Evolutionary conservation across 35 echinoderm and acorn worm genomes (phyloP), one percentile per base, ranked within the genome.

Genomic region (Stichopus chloronotus): DNA sequence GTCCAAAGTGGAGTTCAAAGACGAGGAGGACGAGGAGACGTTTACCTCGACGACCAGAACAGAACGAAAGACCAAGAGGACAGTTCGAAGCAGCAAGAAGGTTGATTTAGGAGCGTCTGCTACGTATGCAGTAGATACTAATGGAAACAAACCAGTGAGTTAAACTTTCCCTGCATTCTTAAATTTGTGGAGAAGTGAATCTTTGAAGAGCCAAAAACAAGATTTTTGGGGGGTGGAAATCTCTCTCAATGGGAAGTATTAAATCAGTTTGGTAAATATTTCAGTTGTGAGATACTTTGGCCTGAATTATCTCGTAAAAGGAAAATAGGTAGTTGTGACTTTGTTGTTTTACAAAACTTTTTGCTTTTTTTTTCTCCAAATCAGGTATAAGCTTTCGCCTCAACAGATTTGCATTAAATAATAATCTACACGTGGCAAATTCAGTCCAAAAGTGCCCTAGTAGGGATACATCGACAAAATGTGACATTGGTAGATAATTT

Each of bases 91-190:
- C 23, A 81, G 93, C 54, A 98, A 98, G 78, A 94, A 93, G 79
- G 57, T 98, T 20, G 97, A 98, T 77, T 23, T 98, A 58, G 97
- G 97, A 22, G 95, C 97, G 9, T 95, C 97, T 3, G 94, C 94
- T 16, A 68, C 83, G 3, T 98, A 94, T 59, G 93, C 92, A 6
- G 94, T 63, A 19, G 94, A 95, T 54, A 76, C 88, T 14, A 93
- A 91, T 25, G 81, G 71, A 91, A 83, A 61, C n/a, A 92, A 93
- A 87, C 68, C 77, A 80, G 87, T 90, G 79, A 91, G 90, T 94
- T 58, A 23, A 5, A 16, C 56, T 58, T n/a, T 88, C 58, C 20
- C 5, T 13, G 10, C 9, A 0, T 76, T 76, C 13, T 55, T 53
- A 59, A 25, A 19, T 5, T 25, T 17, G 25, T 83, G 25, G 25